These are phyloP conservation scores for Rhaphigaster nebulosa DNA, from an alignment of 2,888 invertebrate species.

Conservation along the genomic window DNA sequence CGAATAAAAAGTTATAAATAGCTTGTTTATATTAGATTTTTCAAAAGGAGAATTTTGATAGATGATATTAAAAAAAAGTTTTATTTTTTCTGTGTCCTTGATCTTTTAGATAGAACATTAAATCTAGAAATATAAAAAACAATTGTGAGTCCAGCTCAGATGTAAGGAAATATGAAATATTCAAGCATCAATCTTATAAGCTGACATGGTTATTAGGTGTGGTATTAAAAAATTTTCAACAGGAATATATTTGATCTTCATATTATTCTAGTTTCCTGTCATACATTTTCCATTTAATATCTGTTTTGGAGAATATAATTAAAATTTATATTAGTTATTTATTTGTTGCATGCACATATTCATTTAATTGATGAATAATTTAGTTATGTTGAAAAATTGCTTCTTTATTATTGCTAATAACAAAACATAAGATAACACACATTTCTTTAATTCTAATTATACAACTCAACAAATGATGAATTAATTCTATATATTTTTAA, in stretches of 20 bases:
- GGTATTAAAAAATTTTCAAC: background rate
- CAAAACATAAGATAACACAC: constrained; percentile 44
- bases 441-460: constrained; percentile 42
- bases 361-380: constrained; percentile 1
- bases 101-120: background rate
- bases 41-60: background rate
- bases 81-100: background rate
- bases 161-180: background rate
- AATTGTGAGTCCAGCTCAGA: background rate
- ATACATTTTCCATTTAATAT: background rate
- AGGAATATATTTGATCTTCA: background rate
- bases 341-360: background rate
- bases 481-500: background rate
- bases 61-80: background rate
- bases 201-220: background rate
- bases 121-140: background rate
- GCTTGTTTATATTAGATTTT: background rate
- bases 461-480: constrained; percentile 47
- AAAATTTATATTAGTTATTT: background rate
- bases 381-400: constrained; percentile 52
- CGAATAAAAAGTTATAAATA: no score
- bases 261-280: constrained; percentile 19
- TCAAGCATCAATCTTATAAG: background rate
- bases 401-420: constrained; percentile 52
- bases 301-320: background rate